Evolutionary conservation across 2,797 vertebrate genomes (phyloP), one percentile per base, ranked within the genome.

Genomic region (Pseudomugil tenellus): DNA sequence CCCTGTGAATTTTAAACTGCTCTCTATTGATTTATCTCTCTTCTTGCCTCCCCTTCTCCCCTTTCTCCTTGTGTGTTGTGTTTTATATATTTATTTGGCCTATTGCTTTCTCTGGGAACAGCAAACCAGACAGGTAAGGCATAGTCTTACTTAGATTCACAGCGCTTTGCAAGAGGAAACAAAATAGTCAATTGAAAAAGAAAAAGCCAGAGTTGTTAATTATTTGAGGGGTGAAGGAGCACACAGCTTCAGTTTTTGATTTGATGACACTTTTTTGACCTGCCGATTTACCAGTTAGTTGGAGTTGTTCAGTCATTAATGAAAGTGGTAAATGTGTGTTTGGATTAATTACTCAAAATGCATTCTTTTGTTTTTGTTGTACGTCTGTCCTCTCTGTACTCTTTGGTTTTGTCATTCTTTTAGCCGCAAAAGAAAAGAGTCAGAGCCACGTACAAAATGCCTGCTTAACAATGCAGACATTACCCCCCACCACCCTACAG

Each of bases 81-180:
- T 92, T 92, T 88, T 89, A 89, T 92, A 85, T 90, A 92, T 94
- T 87, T 92, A 92, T 95, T 90, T 92, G 91, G 87, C 86, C 86
- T 81, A 79, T 90, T 91, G 93, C 93, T 91, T 92, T 87, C 92
- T 90, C 73, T 90, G 93, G 93, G 92, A 95, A 93, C 96, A 99
- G 98, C 94, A 99, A 99, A 89, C 98, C 98, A 74, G 97, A 99
- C 96, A 98, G 98, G 98, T 99, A 95, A 96, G 96, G 85, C 81
- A 85, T 85, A 89, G 81, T 83, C 23, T 46, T 68, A 90, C 80
- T 89, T 67, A 79, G 76, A 74, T 63, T 87, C 81, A 90, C 77
- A 89, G 87, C 78, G 78, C 90, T 88, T 86, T 77, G 80, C 82
- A 86, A 52, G 64, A 77, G 54, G 72, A 68, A 70, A 68, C 37